phyloP scores from a whole-genome alignment of 2,888 invertebrate genomes.

The Drosophila neutralis region DNA sequence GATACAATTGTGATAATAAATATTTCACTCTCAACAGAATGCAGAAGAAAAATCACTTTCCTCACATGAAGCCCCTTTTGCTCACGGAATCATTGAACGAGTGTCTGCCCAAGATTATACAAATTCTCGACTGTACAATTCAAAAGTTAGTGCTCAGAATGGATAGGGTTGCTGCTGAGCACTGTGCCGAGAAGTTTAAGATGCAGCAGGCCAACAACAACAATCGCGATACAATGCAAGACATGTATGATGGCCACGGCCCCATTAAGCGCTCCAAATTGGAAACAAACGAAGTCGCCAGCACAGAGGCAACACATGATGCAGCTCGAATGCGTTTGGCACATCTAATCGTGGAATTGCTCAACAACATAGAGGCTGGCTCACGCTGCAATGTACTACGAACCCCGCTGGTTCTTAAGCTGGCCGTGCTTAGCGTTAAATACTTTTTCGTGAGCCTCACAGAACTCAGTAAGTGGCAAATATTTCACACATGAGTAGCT shows the following conservation, averaged over 20 bases:
- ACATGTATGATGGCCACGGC: constrained; percentile 44
- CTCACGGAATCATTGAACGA: constrained; percentile 78
- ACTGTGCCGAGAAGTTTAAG: constrained; percentile 52
- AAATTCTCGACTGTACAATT: constrained; percentile 82
- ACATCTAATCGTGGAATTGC: constrained; percentile 87
- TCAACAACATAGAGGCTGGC: constrained; percentile 89
- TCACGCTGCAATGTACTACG: constrained; percentile 87
- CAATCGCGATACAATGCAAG: constrained; percentile 34
- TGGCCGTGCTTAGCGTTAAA: constrained; percentile 89
- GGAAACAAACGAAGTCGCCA: constrained; percentile 25
- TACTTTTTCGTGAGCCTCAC: constrained; percentile 91
- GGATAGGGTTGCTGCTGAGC: constrained; percentile 67
- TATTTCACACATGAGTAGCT: neutral
- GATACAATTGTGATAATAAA: neutral
- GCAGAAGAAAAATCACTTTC: constrained; percentile 79
- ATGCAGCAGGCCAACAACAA: constrained; percentile 59
- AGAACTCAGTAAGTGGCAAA: constrained; percentile 86
- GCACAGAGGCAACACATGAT: constrained; percentile 52
- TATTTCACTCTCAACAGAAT: constrained; percentile 63
- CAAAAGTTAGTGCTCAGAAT: constrained; percentile 75
- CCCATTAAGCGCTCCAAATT: constrained; percentile 52
- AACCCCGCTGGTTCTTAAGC: constrained; percentile 87
- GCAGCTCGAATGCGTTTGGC: constrained; percentile 71
- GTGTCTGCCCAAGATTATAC: constrained; percentile 82
- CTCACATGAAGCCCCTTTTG: constrained; percentile 75